A percentile compares a stretch with the other conserved stretches of the same genome.
Conservation (phyloP, 35 echinoderm and acorn worm genomes). For the Apostichopus californicus region DNA sequence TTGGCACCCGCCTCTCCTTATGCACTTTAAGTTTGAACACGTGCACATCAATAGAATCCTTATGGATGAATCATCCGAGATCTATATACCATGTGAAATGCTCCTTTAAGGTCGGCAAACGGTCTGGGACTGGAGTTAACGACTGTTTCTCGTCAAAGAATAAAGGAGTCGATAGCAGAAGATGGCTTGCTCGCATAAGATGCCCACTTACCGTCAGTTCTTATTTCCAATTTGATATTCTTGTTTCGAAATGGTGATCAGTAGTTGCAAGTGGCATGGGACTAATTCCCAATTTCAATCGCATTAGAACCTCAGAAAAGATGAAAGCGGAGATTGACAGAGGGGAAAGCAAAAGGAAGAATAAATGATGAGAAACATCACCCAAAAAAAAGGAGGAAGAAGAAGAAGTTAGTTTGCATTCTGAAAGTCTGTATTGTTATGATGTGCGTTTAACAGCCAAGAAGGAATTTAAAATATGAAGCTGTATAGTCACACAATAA, state of each 20-base stretch:
- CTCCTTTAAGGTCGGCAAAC: not conserved
- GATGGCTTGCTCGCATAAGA: not conserved
- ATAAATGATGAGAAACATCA: not conserved
- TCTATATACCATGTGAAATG: not conserved
- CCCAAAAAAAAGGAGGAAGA: not conserved
- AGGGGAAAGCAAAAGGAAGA: not conserved
- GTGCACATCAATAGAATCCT: no score
- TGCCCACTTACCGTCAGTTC: slow-evolving; percentile 31
- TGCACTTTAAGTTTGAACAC: no score
- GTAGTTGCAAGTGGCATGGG: not conserved
- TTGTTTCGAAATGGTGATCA: not conserved
- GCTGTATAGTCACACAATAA: no score
- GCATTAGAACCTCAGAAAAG: not conserved
- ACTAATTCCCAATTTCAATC: slow-evolving; percentile 48
- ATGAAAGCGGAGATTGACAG: not conserved
- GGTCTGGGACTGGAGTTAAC: not conserved
- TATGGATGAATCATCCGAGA: no score
- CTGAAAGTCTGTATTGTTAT: not conserved
- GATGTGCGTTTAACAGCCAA: no score
- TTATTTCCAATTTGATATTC: slow-evolving; percentile 42
- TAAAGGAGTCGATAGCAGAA: not conserved
- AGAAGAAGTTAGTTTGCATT: not conserved
- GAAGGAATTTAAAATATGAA: no score
- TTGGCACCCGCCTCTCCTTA: no score
- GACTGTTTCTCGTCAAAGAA: slow-evolving; percentile 29